Conservation (phyloP, 2,888 invertebrate genomes). For the Luffia ferchaultella region DNA sequence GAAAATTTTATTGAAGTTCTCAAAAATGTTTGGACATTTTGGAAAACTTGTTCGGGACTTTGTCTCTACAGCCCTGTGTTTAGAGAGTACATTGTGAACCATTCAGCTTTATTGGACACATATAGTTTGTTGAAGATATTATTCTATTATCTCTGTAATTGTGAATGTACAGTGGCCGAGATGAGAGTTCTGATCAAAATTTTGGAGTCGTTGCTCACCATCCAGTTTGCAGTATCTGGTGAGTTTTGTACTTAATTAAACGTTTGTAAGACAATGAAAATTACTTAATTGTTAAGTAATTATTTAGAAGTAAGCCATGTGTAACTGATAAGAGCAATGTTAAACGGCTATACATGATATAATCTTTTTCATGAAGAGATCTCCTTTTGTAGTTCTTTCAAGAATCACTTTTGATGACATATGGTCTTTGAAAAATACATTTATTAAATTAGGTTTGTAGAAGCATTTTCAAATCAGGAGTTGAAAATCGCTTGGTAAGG, state of each 20-base stretch:
- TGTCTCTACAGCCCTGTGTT: conserved; percentile 66
- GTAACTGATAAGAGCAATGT: too few relatives aligned
- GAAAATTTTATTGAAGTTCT: conserved; percentile 38
- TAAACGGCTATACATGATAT: too few relatives aligned
- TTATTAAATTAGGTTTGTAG: too few relatives aligned
- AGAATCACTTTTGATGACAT: too few relatives aligned
- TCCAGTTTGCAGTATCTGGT: conserved; percentile 52
- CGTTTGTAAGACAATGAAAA: not conserved
- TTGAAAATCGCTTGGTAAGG: too few relatives aligned
- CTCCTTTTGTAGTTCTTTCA: too few relatives aligned
- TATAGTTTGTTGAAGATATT: conserved; percentile 42
- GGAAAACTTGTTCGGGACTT: conserved; percentile 57
- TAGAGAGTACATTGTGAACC: conserved; percentile 42
- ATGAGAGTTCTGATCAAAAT: conserved; percentile 37
- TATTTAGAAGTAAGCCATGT: too few relatives aligned
- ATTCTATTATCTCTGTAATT: conserved; percentile 30
- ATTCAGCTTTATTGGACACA: conserved; percentile 38
- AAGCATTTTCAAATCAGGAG: too few relatives aligned
- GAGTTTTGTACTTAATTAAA: conserved; percentile 17
- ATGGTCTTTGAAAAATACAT: too few relatives aligned
- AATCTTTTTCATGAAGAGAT: too few relatives aligned
- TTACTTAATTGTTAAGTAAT: too few relatives aligned
- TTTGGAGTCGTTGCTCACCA: conserved; percentile 48
- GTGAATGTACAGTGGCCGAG: conserved; percentile 25
- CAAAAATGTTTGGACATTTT: conserved; percentile 51